Evolutionary conservation across 1,140 invertebrate genomes (phyloP).

Genomic region (Trichoplusia ni): DNA sequence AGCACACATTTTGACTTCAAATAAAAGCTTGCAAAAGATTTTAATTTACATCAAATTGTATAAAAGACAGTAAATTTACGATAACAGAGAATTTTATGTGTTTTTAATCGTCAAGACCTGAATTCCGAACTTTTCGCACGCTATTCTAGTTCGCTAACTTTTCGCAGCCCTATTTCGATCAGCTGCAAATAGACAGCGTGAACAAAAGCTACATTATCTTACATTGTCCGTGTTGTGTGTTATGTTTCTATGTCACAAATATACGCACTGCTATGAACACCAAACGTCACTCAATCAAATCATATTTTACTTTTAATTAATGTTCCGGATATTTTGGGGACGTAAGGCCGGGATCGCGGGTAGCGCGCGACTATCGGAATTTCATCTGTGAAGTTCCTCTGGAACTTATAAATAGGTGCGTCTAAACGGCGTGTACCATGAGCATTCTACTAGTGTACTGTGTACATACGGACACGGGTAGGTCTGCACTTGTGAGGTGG

Average conservation of each 20-base stretch:
- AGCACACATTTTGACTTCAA: no score
- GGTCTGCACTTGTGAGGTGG: not conserved
- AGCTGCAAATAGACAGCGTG: conserved; percentile 33
- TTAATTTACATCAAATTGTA: no score
- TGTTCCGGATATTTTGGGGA: conserved; percentile 26
- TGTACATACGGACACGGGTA: not conserved
- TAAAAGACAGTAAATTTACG: no score
- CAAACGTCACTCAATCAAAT: conserved; percentile 48
- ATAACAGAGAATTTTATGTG: no score
- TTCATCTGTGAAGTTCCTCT: conserved; percentile 66
- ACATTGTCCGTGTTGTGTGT: conserved; percentile 39
- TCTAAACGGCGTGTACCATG: conserved; percentile 53
- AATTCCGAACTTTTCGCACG: no score
- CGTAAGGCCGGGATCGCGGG: conserved; percentile 53
- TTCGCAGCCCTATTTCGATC: conserved; percentile 19
- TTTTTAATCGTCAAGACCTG: no score
- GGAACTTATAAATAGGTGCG: conserved; percentile 77
- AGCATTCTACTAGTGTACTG: conserved; percentile 49
- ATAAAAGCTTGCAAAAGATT: no score
- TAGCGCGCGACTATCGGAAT: conserved; percentile 70
- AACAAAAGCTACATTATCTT: conserved; percentile 41
- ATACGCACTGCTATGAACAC: conserved; percentile 61
- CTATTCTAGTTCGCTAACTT: no score
- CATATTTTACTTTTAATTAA: conserved; percentile 42
- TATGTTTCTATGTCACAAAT: conserved; percentile 37